Percentiles rank a stretch among this genome's conserved stretches.
These are phyloP conservation scores for Mormyrus lacerda DNA, from an alignment of 2,113 vertebrate species.

Conservation along the genomic window DNA sequence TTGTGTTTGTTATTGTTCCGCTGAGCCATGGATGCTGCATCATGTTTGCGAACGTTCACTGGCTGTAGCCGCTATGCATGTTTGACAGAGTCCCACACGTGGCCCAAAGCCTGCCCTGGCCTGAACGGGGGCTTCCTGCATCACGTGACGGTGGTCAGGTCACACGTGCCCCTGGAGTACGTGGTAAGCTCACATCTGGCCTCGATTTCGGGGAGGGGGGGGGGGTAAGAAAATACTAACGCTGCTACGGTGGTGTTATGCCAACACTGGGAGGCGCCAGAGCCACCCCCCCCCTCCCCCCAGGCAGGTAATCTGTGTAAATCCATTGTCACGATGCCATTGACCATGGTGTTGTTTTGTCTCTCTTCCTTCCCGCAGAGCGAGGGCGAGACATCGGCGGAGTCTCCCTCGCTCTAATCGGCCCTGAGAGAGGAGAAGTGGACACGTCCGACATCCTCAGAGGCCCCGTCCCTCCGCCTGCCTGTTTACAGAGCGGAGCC, in stretches of 20 bases:
- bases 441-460: neutral
- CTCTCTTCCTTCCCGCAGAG: neutral
- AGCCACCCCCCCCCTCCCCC: neutral
- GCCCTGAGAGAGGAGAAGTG: neutral
- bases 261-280: neutral
- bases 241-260: neutral
- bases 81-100: neutral
- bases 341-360: neutral
- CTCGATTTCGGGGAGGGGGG: constrained; percentile 42
- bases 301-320: neutral
- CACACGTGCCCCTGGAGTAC: constrained; percentile 34
- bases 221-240: constrained; percentile 34
- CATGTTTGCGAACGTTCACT: neutral
- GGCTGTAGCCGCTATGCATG: neutral
- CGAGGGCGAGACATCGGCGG: neutral
- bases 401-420: neutral
- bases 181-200: constrained; percentile 45
- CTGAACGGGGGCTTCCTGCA: neutral
- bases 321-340: neutral
- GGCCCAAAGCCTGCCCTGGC: neutral
- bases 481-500: constrained; percentile 23
- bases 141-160: neutral
- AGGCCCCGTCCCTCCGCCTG: neutral
- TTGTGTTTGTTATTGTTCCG: neutral
- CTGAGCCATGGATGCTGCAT: neutral